Evolutionary conservation across 2,113 vertebrate species (phyloP).

Genomic region (Oplegnathus fasciatus): DNA sequence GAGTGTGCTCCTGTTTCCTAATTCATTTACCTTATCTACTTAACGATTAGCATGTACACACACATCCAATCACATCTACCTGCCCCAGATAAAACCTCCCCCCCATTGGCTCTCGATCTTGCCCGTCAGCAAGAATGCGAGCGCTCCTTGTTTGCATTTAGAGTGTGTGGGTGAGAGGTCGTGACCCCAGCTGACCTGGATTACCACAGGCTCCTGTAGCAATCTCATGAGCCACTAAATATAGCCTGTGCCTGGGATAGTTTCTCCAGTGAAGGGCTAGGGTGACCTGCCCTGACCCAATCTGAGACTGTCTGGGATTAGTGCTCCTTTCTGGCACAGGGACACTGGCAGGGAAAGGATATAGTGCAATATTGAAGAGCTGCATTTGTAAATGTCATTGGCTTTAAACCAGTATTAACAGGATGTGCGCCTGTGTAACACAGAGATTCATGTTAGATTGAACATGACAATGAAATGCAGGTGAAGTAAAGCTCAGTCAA

Average conservation of each 20-base stretch:
- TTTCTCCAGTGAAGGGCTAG: constrained; percentile 48
- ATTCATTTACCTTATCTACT: constrained; percentile 57
- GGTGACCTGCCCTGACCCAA: constrained; percentile 46
- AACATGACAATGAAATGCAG: constrained; percentile 44
- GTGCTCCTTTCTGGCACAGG: constrained; percentile 41
- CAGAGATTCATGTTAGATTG: background rate
- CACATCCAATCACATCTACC: constrained; percentile 40
- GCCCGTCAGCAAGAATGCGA: background rate
- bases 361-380: background rate
- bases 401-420: background rate
- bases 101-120: constrained; percentile 25
- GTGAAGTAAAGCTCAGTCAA: constrained; percentile 79
- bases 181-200: constrained; percentile 65
- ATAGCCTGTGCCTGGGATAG: constrained; percentile 61
- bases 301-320: constrained; percentile 50
- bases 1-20: constrained; percentile 48
- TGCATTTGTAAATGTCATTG: background rate
- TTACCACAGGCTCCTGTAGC: constrained; percentile 61
- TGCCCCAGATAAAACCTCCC: constrained; percentile 34
- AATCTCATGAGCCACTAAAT: constrained; percentile 75
- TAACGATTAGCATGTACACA: constrained; percentile 22
- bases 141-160: constrained; percentile 1
- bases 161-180: constrained; percentile 51
- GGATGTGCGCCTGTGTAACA: background rate
- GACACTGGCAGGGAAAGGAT: background rate